Evolutionary conservation across 2,888 invertebrate species (phyloP).

Genomic region (Chydorus sphaericus): DNA sequence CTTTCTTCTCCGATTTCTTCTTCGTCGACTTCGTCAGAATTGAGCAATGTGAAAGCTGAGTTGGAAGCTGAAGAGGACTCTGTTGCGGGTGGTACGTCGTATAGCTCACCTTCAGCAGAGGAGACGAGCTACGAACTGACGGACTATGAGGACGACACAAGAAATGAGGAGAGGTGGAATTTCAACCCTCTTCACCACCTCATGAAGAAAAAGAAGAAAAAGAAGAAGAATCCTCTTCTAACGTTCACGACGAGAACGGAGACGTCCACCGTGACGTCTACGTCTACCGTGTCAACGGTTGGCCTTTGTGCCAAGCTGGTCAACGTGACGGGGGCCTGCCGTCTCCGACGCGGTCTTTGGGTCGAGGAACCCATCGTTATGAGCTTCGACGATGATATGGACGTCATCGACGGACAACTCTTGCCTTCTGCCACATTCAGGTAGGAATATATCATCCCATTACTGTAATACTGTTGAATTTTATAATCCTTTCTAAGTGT

Average conservation of each 20-base stretch:
- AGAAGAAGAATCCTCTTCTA: neutral
- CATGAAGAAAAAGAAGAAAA: no score
- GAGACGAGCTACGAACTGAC: neutral
- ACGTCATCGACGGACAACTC: neutral
- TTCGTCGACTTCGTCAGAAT: no score
- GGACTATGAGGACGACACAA: neutral
- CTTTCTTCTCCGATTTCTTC: no score
- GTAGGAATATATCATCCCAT: no score
- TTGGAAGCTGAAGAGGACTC: neutral
- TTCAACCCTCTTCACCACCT: neutral
- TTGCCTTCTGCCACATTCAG: neutral
- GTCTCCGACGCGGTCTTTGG: slow-evolving; percentile 9
- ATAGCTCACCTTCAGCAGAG: neutral
- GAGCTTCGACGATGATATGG: slow-evolving; percentile 11
- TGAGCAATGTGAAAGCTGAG: no score
- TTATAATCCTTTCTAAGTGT: neutral
- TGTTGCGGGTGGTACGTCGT: neutral
- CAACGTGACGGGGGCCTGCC: slow-evolving; percentile 12
- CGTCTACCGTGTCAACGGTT: slow-evolving; percentile 3
- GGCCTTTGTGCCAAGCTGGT: slow-evolving; percentile 11
- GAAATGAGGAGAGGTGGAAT: no score
- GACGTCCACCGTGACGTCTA: neutral
- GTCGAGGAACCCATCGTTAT: slow-evolving; percentile 10
- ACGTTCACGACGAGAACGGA: neutral
- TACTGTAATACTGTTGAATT: neutral